These are phyloP conservation scores for Cepaea hortensis DNA, from an alignment of 2,888 invertebrate genomes.

Conservation along the genomic window DNA sequence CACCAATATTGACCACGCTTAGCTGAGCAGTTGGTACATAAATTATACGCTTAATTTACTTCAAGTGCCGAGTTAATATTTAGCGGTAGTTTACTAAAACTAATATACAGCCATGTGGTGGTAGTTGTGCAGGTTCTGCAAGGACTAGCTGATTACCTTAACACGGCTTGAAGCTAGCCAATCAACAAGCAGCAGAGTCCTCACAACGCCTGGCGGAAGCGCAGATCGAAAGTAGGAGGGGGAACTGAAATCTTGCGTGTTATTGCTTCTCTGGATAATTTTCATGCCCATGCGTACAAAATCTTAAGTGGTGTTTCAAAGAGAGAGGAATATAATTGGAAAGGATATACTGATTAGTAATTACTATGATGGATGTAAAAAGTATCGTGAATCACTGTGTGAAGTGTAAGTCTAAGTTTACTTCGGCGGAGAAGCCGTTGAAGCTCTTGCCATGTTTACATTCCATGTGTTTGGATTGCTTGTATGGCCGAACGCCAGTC, in stretches of 20 bases:
- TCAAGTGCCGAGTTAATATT: too few relatives aligned
- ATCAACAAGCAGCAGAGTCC: constrained; percentile 18
- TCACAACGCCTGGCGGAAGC: background rate
- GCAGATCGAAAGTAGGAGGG: constrained; percentile 44
- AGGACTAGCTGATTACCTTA: background rate
- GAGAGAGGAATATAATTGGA: background rate
- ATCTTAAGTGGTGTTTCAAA: background rate
- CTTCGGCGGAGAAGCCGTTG: constrained; percentile 73
- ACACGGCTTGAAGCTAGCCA: constrained; percentile 25
- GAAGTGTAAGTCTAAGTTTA: constrained; percentile 49
- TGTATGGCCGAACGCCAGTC: constrained; percentile 58
- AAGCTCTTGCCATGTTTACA: constrained; percentile 92
- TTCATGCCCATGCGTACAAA: background rate
- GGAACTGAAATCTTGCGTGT: background rate
- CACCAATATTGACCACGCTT: too few relatives aligned
- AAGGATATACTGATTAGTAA: too few relatives aligned
- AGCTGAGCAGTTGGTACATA: too few relatives aligned
- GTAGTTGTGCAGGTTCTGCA: too few relatives aligned
- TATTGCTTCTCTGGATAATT: background rate
- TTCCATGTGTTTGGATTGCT: constrained; percentile 83
- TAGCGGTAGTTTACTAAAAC: too few relatives aligned
- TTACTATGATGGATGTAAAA: constrained; percentile 29
- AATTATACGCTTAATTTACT: too few relatives aligned
- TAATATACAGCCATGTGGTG: too few relatives aligned
- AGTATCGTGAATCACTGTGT: constrained; percentile 47